Percentiles rank a stretch among this genome's conserved stretches.
phyloP scores from a whole-genome alignment of 2,113 vertebrate species.

The Rhinolophus sinicus region DNA sequence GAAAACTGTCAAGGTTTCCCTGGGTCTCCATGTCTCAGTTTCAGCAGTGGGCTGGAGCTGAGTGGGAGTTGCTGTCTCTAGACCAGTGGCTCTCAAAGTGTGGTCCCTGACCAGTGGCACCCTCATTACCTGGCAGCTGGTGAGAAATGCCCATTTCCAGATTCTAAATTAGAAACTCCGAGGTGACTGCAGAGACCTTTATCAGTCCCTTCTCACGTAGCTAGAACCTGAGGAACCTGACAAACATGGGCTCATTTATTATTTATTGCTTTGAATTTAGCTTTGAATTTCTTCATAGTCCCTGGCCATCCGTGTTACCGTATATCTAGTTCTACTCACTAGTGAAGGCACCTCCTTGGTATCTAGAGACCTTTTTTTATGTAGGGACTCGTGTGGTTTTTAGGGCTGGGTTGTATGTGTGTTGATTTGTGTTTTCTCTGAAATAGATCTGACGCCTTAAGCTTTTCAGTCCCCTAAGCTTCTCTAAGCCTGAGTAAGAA shows the following conservation, averaged over 20 bases:
- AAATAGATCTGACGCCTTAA: conserved; percentile 56
- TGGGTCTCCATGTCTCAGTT: not conserved
- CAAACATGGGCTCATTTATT: too few relatives aligned
- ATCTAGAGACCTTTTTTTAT: not conserved
- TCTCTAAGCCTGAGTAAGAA: conserved; percentile 54
- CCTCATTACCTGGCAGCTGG: not conserved
- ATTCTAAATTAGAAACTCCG: not conserved
- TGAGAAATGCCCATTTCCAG: not conserved
- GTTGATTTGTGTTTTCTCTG: conserved; percentile 52
- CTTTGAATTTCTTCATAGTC: not conserved
- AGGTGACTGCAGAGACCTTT: not conserved
- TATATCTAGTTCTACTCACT: not conserved
- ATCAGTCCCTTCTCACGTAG: rapidly evolving
- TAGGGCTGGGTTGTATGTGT: not conserved
- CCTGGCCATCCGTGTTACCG: not conserved
- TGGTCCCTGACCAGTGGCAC: not conserved
- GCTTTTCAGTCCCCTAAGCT: conserved; percentile 60
- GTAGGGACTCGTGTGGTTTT: not conserved
- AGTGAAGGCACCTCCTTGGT: not conserved
- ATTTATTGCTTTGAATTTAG: too few relatives aligned
- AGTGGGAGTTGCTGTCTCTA: not conserved
- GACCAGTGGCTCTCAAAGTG: not conserved
- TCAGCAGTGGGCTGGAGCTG: rapidly evolving
- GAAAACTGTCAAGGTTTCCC: not conserved
- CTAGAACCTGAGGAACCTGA: not conserved